Evolutionary conservation across 2,113 vertebrate species (phyloP).

Genomic region (Triplophysa dalaica): DNA sequence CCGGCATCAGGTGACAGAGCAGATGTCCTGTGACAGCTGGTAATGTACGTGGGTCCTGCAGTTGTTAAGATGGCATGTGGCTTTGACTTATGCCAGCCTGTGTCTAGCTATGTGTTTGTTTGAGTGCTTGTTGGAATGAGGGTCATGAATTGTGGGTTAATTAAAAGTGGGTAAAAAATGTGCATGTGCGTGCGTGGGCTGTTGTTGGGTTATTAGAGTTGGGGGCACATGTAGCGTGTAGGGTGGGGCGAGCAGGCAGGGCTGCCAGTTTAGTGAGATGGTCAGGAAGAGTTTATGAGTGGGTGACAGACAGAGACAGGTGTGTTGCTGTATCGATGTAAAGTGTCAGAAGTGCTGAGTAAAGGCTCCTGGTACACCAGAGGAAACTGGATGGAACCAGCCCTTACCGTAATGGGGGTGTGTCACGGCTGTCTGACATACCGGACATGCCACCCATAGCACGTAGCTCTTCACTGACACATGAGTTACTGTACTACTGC

Average conservation of each 20-base stretch:
- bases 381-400: slow-evolving; percentile 63
- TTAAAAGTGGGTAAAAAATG: slow-evolving; percentile 25
- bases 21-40: slow-evolving; percentile 23
- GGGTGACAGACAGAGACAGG: slow-evolving; percentile 68
- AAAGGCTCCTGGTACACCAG: slow-evolving; percentile 49
- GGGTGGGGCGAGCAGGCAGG: slow-evolving; percentile 48
- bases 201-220: slow-evolving; percentile 39
- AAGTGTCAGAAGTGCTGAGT: slow-evolving; percentile 68
- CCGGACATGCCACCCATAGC: slow-evolving; percentile 45
- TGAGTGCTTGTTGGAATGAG: background rate
- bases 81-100: slow-evolving; percentile 42
- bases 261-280: slow-evolving; percentile 35
- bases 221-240: slow-evolving; percentile 68
- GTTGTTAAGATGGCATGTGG: slow-evolving; percentile 12
- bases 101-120: slow-evolving; percentile 53
- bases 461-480: slow-evolving; percentile 55
- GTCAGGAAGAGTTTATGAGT: slow-evolving; percentile 39
- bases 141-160: slow-evolving; percentile 39
- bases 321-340: slow-evolving; percentile 67
- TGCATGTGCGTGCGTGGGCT: slow-evolving; percentile 18
- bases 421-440: slow-evolving; percentile 47
- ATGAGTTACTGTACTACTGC: slow-evolving; percentile 20
- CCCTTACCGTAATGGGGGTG: slow-evolving; percentile 12
- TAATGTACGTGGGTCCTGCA: slow-evolving; percentile 21
- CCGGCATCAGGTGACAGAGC: slow-evolving; percentile 2